Conservation (phyloP, 2,113 vertebrate genomes). For the Anser cygnoides region DNA sequence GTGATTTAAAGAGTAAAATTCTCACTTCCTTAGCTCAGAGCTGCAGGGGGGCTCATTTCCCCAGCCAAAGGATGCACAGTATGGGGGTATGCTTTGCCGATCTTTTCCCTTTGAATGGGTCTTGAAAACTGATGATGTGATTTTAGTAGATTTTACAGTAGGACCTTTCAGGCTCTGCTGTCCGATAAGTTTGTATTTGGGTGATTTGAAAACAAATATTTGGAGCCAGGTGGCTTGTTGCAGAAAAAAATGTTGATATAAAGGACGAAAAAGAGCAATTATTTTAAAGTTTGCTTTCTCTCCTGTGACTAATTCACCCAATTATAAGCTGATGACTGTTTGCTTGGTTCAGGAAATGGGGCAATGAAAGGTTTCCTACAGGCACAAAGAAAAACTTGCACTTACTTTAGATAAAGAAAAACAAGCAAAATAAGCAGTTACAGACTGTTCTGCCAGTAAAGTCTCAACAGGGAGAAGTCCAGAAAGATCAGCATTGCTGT, state of each 20-base stretch:
- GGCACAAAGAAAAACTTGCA: conserved; percentile 25
- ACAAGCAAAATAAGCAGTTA: neutral
- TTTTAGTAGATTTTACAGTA: neutral
- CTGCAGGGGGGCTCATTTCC: conserved; percentile 4
- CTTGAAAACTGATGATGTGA: conserved; percentile 4
- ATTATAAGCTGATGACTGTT: conserved; percentile 46
- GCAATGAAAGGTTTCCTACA: conserved; percentile 40
- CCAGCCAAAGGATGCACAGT: neutral
- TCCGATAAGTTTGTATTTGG: neutral
- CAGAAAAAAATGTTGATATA: neutral
- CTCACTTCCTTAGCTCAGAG: conserved; percentile 10
- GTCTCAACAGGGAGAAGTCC: neutral
- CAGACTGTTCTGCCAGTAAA: neutral
- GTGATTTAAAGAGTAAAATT: conserved; percentile 45
- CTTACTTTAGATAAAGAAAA: conserved; percentile 36
- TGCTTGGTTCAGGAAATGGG: conserved; percentile 41
- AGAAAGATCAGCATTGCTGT: neutral
- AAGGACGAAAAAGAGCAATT: conserved; percentile 3
- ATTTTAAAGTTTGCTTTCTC: conserved; percentile 55
- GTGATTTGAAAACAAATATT: conserved; percentile 37
- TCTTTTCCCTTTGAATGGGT: conserved; percentile 1
- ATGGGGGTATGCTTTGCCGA: neutral
- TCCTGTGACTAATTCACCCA: conserved; percentile 54
- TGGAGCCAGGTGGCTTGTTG: conserved; percentile 11
- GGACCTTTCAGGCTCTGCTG: neutral